These are phyloP conservation scores for Doris montereyensis DNA, from an alignment of 2,888 invertebrate genomes.

Conservation along the genomic window DNA sequence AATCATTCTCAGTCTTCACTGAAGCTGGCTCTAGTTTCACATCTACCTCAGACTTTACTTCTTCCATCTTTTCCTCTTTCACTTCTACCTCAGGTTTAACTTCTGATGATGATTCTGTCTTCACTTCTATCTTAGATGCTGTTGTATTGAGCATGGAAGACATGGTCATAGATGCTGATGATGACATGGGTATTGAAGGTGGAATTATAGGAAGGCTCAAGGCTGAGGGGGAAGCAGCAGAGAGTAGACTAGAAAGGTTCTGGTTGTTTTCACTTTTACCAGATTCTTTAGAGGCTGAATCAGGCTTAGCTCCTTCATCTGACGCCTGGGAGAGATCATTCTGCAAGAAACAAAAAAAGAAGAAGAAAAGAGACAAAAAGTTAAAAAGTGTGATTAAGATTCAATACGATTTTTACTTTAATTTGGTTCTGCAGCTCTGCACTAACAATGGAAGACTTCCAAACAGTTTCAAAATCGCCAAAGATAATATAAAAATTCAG, in stretches of 20 bases:
- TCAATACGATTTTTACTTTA: too few relatives aligned
- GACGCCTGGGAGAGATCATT: constrained; percentile 28
- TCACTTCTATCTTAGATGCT: constrained; percentile 54
- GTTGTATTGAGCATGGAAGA: constrained; percentile 67
- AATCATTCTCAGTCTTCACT: constrained; percentile 39
- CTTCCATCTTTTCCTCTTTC: constrained; percentile 55
- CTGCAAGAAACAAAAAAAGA: constrained; percentile 18
- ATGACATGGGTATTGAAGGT: constrained; percentile 44
- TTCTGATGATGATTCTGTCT: constrained; percentile 28
- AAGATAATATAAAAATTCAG: too few relatives aligned
- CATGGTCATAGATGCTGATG: constrained; percentile 48
- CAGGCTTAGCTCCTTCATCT: constrained; percentile 30
- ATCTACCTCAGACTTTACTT: constrained; percentile 54
- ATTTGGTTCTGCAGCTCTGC: too few relatives aligned
- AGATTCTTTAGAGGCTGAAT: constrained; percentile 22
- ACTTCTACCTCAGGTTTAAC: constrained; percentile 48
- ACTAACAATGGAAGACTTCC: too few relatives aligned
- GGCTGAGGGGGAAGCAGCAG: constrained; percentile 41
- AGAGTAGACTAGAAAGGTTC: constrained; percentile 46
- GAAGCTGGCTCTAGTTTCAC: constrained; percentile 45
- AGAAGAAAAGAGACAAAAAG: not conserved
- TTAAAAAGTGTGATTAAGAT: too few relatives aligned
- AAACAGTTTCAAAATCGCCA: too few relatives aligned
- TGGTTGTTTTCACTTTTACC: constrained; percentile 39
- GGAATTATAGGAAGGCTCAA: constrained; percentile 7